Conservation (phyloP, 2,888 invertebrate genomes). For the Lacanobia wlatinum region DNA sequence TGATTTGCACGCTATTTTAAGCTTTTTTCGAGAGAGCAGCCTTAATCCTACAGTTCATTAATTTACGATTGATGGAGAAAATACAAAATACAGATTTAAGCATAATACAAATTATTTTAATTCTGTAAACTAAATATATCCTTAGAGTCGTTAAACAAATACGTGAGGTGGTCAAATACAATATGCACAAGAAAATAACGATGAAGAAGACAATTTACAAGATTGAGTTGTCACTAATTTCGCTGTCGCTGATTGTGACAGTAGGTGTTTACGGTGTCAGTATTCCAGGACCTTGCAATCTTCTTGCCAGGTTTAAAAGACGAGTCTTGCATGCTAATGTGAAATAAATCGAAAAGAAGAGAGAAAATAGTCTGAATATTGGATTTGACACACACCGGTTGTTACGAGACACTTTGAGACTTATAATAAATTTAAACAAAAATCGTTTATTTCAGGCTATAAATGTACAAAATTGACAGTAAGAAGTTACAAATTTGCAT, state of each 20-base stretch:
- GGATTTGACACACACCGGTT: background rate
- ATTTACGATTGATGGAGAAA: no score
- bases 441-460: background rate
- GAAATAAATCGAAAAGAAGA: constrained; percentile 3
- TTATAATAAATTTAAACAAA: background rate
- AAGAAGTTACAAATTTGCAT: no score
- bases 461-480: no score
- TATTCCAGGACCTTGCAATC: constrained; percentile 21
- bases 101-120: no score
- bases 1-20: no score
- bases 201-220: background rate
- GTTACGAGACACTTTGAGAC: background rate
- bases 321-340: constrained; percentile 2
- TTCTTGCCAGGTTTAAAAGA: constrained; percentile 10
- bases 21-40: no score
- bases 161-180: background rate
- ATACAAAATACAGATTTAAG: no score
- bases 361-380: background rate
- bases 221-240: constrained; percentile 40
- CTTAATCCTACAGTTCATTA: no score
- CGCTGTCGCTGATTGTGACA: constrained; percentile 18
- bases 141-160: background rate
- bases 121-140: no score
- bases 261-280: constrained; percentile 26
- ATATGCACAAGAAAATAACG: background rate